Conservation (phyloP, 2,797 vertebrate species). For the Ataeniobius toweri region DNA sequence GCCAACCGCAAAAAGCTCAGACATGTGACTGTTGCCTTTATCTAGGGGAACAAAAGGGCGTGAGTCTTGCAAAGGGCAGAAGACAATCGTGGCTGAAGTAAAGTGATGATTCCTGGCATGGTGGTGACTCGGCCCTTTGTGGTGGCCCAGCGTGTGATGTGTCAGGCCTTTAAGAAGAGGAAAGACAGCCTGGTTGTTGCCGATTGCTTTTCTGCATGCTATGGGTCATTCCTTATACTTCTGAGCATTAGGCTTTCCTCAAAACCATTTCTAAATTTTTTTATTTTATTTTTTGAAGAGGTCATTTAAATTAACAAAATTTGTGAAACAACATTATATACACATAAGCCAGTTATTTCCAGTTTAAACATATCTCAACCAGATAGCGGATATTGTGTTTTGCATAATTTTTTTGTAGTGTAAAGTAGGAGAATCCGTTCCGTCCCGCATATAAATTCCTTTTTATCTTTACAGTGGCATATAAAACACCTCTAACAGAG, state of each 20-base stretch:
- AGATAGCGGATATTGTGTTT: slow-evolving; percentile 57
- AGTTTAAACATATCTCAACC: slow-evolving; percentile 40
- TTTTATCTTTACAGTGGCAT: slow-evolving; percentile 74
- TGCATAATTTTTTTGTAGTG: slow-evolving; percentile 62
- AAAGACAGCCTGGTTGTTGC: slow-evolving; percentile 51
- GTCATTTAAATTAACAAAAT: slow-evolving; percentile 5
- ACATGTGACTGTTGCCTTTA: slow-evolving; percentile 84
- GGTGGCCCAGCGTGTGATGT: slow-evolving; percentile 71
- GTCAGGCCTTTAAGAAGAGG: slow-evolving; percentile 62
- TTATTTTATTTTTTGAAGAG: slow-evolving; percentile 7
- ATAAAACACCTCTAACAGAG: slow-evolving; percentile 50
- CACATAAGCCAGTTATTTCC: slow-evolving; percentile 14
- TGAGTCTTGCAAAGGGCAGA: slow-evolving; percentile 77
- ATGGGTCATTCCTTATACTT: slow-evolving; percentile 17
- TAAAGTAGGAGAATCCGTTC: slow-evolving; percentile 61
- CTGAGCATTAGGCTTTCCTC: neutral
- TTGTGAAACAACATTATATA: slow-evolving; percentile 25
- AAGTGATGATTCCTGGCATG: slow-evolving; percentile 76
- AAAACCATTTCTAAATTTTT: neutral
- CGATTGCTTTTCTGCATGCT: slow-evolving; percentile 34
- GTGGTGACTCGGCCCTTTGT: slow-evolving; percentile 74
- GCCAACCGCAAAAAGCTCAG: slow-evolving; percentile 73
- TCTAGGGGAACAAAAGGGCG: slow-evolving; percentile 77
- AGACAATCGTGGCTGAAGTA: slow-evolving; percentile 80
- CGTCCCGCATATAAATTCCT: slow-evolving; percentile 69